phyloP scores from a whole-genome alignment of 2,888 invertebrate species.

The Dicycla oo region DNA sequence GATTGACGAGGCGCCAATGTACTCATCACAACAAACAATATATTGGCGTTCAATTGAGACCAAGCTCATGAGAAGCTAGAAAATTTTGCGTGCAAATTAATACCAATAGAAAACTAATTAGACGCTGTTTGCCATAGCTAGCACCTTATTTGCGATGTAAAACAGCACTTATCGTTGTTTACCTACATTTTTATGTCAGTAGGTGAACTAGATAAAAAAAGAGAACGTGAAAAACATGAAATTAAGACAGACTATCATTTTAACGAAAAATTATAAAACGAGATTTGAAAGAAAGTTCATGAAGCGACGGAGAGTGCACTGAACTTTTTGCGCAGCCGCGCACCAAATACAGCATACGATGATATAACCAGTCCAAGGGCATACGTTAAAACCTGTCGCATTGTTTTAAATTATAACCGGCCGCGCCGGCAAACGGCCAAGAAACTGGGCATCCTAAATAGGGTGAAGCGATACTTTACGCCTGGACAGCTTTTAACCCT shows the following conservation, averaged over 20 bases:
- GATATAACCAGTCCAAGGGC: conserved; percentile 82
- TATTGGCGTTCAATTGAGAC: conserved; percentile 72
- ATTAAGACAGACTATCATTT: conserved; percentile 69
- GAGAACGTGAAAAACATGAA: conserved; percentile 75
- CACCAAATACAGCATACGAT: conserved; percentile 75
- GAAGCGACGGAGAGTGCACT: conserved; percentile 73
- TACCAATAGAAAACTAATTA: conserved; percentile 73
- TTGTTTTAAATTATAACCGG: conserved; percentile 74
- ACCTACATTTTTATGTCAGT: conserved; percentile 79
- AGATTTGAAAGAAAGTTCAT: conserved; percentile 43
- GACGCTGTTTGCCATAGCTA: conserved; percentile 60
- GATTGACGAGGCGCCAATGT: conserved; percentile 79
- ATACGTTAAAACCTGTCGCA: conserved; percentile 74
- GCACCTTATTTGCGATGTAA: conserved; percentile 71
- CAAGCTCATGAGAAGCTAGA: conserved; percentile 62
- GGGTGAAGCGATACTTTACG: too few species aligned
- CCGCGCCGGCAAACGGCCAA: conserved; percentile 53
- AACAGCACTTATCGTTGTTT: conserved; percentile 75
- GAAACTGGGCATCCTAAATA: too few species aligned
- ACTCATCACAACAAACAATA: conserved; percentile 64
- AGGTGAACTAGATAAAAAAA: conserved; percentile 81
- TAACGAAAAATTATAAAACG: conserved; percentile 45
- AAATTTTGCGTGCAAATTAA: conserved; percentile 57
- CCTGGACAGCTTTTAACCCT: too few species aligned
- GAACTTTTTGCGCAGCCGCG: conserved; percentile 78